Evolutionary conservation across 2,113 vertebrate species (phyloP), one percentile per base, ranked within the genome.

Genomic region (Zingel zingel): DNA sequence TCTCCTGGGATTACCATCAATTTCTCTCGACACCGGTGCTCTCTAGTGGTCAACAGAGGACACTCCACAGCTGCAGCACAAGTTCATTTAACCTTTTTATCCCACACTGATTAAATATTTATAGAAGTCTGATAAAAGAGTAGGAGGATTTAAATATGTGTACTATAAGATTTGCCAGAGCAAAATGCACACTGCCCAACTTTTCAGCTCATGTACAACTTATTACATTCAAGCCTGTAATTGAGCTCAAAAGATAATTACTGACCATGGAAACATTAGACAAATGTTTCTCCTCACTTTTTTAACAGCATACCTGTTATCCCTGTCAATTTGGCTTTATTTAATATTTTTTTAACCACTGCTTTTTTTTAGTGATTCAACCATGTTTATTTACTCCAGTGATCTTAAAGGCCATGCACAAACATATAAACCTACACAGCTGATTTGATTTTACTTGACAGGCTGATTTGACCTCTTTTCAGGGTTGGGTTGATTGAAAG

Each of bases 41-140:
- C 59, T 51, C 81, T 82, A 13, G 74, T 71, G 80, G 79, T 33
- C 54, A 59, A 21, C 14, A 51, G 6, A 21, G 0, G 47, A 43
- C 18, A 63, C n/a, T 23, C 0, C 39, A 53, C 33, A 27, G 12
- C 36, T 27, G 18, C 5, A 54, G 2, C 39, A 11, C 1, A 5
- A 69, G 0, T 6, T 10, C 3, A 14, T 50, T 56, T 30, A 14
- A 30, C 5, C 48, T 39, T 36, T 50, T 11, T 36, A 27, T 10
- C 43, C 15, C 15, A 45, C 6, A 15, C 6, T 47, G 23, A n/a
- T 5, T 21, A 9, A 27, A 64, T 43, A 51, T 74, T n/a, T 16
- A 36, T n/a, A 23, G 1, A 23, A 36, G 5, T 61, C 19, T 36
- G 57, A 63, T 33, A 25, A 30, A 30, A 30, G 30, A 30, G 4